Conservation (phyloP, 1,140 invertebrate genomes). For the Anthonomus grandis region DNA sequence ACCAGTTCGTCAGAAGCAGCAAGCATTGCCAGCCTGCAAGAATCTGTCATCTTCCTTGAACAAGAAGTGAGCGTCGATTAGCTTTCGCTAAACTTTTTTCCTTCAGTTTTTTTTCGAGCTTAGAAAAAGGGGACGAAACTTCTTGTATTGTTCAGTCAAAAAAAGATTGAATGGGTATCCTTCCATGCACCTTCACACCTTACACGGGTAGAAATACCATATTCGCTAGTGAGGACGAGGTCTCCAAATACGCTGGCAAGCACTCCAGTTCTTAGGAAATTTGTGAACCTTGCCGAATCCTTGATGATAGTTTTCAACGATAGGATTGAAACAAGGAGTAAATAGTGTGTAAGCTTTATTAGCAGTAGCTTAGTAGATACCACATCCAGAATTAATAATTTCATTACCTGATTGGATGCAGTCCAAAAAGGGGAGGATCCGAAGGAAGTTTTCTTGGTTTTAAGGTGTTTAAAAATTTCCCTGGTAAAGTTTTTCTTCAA, state of each 20-base stretch:
- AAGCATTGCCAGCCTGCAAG: conserved; percentile 83
- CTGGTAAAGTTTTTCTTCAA: conserved; percentile 91
- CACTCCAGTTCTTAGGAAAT: conserved; percentile 89
- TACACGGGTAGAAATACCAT: conserved; percentile 92
- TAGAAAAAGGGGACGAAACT: conserved; percentile 75
- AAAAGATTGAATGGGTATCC: conserved; percentile 97
- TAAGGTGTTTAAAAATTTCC: conserved; percentile 85
- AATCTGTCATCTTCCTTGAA: conserved; percentile 93
- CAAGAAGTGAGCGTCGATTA: conserved; percentile 96
- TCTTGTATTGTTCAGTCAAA: conserved; percentile 86
- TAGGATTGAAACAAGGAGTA: conserved; percentile 88
- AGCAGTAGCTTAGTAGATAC: conserved; percentile 95
- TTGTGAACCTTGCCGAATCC: conserved; percentile 91
- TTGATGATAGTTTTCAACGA: conserved; percentile 94
- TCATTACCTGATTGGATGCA: conserved; percentile 87
- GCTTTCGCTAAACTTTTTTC: conserved; percentile 90
- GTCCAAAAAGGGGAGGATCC: conserved; percentile 85
- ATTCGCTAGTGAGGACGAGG: conserved; percentile 84
- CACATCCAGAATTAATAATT: conserved; percentile 86
- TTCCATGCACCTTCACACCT: conserved; percentile 86
- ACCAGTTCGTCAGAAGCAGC: conserved; percentile 92
- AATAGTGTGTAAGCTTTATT: conserved; percentile 90
- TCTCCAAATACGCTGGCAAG: conserved; percentile 84
- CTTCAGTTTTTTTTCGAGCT: conserved; percentile 80
- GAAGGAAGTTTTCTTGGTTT: conserved; percentile 85